Evolutionary conservation across 2,113 vertebrate species (phyloP).

Genomic region (Sminthopsis crassicaudata): DNA sequence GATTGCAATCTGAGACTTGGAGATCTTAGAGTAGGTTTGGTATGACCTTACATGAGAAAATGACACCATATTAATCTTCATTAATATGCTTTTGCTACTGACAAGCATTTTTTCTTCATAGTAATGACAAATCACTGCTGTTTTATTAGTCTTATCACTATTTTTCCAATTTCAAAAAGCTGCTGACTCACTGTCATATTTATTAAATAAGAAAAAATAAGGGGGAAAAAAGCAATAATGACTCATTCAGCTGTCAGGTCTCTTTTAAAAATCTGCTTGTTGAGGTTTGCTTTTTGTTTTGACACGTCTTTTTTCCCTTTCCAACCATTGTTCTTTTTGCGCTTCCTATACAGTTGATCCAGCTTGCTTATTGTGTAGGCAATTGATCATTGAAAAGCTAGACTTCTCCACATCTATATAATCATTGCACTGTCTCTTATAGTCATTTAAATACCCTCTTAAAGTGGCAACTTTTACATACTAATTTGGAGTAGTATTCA

Average conservation of each 20-base stretch:
- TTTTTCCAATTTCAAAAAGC: neutral
- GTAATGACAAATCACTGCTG: neutral
- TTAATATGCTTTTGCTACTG: neutral
- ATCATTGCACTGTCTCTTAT: neutral
- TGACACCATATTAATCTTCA: neutral
- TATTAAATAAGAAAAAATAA: too few relatives aligned
- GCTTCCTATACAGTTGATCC: neutral
- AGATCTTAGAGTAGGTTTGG: neutral
- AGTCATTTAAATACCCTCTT: neutral
- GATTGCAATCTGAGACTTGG: neutral
- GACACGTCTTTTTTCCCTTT: neutral
- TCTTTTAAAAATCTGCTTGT: neutral
- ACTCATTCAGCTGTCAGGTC: neutral
- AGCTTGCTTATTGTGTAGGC: neutral
- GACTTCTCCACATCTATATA: neutral
- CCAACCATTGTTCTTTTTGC: neutral
- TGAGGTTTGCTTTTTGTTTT: neutral
- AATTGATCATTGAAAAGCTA: neutral
- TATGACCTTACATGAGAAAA: neutral
- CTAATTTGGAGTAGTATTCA: neutral
- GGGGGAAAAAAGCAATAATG: neutral
- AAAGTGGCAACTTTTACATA: neutral
- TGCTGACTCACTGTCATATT: neutral
- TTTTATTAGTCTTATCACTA: neutral
- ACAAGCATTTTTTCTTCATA: neutral